Evolutionary conservation across 2,888 invertebrate species (phyloP), one percentile per base, ranked within the genome.

Genomic region (Chrysolina oricalcia): DNA sequence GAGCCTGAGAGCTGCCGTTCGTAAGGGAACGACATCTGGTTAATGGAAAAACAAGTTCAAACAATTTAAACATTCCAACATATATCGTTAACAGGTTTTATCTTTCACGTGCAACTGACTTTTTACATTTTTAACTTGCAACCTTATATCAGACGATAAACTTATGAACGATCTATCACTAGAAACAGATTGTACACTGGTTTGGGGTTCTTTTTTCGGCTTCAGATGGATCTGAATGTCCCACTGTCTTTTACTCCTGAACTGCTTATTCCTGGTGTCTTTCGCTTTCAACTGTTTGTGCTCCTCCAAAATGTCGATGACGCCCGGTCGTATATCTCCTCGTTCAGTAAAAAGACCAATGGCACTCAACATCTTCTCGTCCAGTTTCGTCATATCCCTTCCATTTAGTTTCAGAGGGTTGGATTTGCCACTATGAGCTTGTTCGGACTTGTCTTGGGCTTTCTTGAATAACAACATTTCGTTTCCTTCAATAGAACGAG

Each of bases 341-440:
- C 73, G 62, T 62, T 81, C 80, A 0, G 79, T 82, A 50, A 82
- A 83, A 0, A 83, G 70, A 9, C 83, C 83, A 10, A 83, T 81
- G 6, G 78, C 62, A 48, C 75, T 76, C 11, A 83, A 64, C 56
- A 80, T 74, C 23, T 80, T 77, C 35, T 78, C 73, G 41, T 83
- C 75, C 8, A 79, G 66, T 2, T 69, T 76, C 1, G 75, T 69
- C 65, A 78, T 73, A 50, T 83, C 83, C 50, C 77, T 80, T 2
- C 75, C 76, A 15, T 70, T 81, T 23, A 82, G 59, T 56, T 80
- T 78, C n/a, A 83, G 70, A 0, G 82, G 83, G 46, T 81, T 78
- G 17, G 76, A 75, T 62, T 77, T 76, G 46, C 35, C 70, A 40
- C 13, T 10, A 13, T 11, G 11, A 0, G 23, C 40, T 13, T 17